These are phyloP conservation scores for Gari tellinella DNA, from an alignment of 2,888 invertebrate species.

Conservation along the genomic window DNA sequence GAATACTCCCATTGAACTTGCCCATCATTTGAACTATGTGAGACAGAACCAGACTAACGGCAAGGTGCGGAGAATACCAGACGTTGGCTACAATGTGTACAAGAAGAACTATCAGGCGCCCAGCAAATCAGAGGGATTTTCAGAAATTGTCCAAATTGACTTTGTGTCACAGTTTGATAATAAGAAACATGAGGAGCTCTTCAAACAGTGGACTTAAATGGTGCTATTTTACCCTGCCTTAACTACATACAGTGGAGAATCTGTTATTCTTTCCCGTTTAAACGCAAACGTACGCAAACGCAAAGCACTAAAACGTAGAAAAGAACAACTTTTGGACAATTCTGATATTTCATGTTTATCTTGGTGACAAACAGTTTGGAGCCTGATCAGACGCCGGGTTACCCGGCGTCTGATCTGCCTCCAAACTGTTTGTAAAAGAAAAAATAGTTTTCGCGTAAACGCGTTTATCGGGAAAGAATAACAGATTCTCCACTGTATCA, in stretches of 20 bases:
- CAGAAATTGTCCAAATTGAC: slow-evolving; percentile 73
- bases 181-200: slow-evolving; percentile 70
- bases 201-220: slow-evolving; percentile 77
- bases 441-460: too few species aligned
- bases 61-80: slow-evolving; percentile 78
- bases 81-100: slow-evolving; percentile 81
- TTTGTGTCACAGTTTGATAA: slow-evolving; percentile 76
- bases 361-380: too few species aligned
- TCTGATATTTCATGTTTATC: too few species aligned
- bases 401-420: too few species aligned
- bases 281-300: too few species aligned
- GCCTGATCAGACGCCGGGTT: too few species aligned
- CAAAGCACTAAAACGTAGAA: too few species aligned
- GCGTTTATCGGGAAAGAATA: too few species aligned
- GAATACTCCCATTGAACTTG: slow-evolving; percentile 76
- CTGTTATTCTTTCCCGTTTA: neutral
- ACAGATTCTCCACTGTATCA: too few species aligned
- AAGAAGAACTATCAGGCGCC: slow-evolving; percentile 80
- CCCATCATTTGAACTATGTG: slow-evolving; percentile 80
- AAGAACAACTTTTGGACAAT: too few species aligned
- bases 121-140: slow-evolving; percentile 76
- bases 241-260: too few species aligned
- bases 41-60: slow-evolving; percentile 80
- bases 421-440: too few species aligned
- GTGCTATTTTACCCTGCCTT: slow-evolving; percentile 13